Evolutionary conservation across 2,888 invertebrate species (phyloP).

Genomic region (Clunio marinus): DNA sequence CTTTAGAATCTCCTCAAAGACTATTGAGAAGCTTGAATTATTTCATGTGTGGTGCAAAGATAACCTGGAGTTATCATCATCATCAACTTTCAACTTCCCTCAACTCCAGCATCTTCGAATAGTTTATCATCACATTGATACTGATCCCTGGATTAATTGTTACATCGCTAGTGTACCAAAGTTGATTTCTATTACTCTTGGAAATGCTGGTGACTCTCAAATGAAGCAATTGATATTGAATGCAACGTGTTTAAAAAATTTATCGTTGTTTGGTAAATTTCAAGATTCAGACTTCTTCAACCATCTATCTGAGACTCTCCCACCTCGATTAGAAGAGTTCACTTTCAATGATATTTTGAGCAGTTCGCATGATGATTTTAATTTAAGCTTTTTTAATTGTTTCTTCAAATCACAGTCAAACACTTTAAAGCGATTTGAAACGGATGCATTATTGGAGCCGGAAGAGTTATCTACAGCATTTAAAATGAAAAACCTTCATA

Average conservation of each 20-base stretch:
- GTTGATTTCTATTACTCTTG: neutral
- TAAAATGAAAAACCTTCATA: slow-evolving; percentile 2
- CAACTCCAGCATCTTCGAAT: neutral
- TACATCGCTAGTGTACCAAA: neutral
- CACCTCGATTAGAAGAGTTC: neutral
- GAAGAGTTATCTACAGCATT: slow-evolving; percentile 22
- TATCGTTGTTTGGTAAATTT: neutral
- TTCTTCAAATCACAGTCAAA: slow-evolving; percentile 14
- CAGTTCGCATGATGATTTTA: slow-evolving; percentile 2
- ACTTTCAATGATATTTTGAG: slow-evolving; percentile 20
- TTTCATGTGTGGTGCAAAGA: too few relatives aligned
- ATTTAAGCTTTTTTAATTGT: slow-evolving; percentile 14
- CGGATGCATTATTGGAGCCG: slow-evolving; percentile 2
- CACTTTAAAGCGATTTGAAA: neutral
- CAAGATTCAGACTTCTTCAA: slow-evolving; percentile 9
- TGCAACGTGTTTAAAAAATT: neutral
- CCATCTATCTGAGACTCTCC: neutral
- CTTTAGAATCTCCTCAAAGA: neutral
- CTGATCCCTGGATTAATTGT: neutral
- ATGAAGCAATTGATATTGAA: neutral
- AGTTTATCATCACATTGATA: neutral
- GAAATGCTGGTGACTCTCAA: neutral
- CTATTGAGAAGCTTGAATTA: neutral
- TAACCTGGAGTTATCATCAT: neutral
- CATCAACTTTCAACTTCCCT: neutral